phyloP scores from a whole-genome alignment of 1,140 invertebrate species.

The Formica selysi region DNA sequence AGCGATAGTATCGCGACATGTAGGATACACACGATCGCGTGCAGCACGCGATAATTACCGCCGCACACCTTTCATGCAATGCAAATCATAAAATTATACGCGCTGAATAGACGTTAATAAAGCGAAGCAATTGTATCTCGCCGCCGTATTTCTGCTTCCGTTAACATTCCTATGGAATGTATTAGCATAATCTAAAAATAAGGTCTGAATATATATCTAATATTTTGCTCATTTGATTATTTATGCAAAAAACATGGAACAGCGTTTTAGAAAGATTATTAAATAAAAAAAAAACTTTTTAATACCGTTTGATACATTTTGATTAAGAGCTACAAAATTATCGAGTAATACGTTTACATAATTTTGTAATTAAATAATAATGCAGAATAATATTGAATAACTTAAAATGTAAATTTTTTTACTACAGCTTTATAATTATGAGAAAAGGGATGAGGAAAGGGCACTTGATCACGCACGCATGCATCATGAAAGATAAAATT shows the following conservation, averaged over 20 bases:
- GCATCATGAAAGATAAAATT: neutral
- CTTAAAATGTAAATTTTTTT: neutral
- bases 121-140: slow-evolving; percentile 23
- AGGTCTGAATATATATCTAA: neutral
- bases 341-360: neutral
- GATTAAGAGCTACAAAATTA: neutral
- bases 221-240: neutral
- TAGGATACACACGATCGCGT: slow-evolving; percentile 38
- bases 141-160: neutral
- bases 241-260: neutral
- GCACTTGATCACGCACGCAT: neutral
- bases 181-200: neutral
- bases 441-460: neutral
- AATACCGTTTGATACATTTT: neutral
- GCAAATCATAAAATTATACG: slow-evolving; percentile 55
- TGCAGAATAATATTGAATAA: neutral
- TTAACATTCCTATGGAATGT: neutral
- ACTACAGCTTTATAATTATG: neutral
- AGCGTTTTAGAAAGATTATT: neutral
- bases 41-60: slow-evolving; percentile 58
- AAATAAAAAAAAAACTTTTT: too few species aligned
- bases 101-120: slow-evolving; percentile 51
- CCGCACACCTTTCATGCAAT: slow-evolving; percentile 17
- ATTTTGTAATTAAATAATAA: neutral
- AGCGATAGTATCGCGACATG: slow-evolving; percentile 38